phyloP scores from a whole-genome alignment of 2,113 vertebrate species.

The Gambusia holbrooki region DNA sequence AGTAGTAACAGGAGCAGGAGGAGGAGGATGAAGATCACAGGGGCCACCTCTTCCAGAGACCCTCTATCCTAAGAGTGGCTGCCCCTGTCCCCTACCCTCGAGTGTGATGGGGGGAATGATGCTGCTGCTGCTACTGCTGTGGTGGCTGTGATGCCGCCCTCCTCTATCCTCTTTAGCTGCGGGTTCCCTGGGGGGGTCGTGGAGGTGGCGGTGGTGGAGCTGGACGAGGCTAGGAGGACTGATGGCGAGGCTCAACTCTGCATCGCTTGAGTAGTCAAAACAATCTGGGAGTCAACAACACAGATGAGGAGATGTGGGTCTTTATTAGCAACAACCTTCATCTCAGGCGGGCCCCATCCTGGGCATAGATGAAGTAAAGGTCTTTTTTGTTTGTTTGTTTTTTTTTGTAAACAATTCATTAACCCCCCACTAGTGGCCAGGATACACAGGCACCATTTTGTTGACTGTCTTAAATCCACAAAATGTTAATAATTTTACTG shows the following conservation, averaged over 20 bases:
- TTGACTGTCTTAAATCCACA: constrained; percentile 19
- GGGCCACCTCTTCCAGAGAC: constrained; percentile 82
- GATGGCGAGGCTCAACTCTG: constrained; percentile 92
- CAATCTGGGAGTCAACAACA: constrained; percentile 99
- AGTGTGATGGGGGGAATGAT: constrained; percentile 91
- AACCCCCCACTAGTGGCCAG: background rate
- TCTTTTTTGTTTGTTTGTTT: background rate
- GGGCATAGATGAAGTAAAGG: constrained; percentile 34
- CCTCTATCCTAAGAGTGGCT: constrained; percentile 83
- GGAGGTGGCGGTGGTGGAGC: constrained; percentile 48
- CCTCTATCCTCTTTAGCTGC: constrained; percentile 88
- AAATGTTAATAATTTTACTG: constrained; percentile 6
- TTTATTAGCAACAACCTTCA: constrained; percentile 65
- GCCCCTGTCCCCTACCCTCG: constrained; percentile 97
- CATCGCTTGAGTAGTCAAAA: constrained; percentile 98
- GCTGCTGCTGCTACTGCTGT: constrained; percentile 76
- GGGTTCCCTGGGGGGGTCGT: constrained; percentile 85
- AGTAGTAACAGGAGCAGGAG: constrained; percentile 19
- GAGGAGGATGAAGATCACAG: constrained; percentile 61
- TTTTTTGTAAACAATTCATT: background rate
- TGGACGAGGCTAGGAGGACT: constrained; percentile 88
- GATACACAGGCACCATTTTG: constrained; percentile 57
- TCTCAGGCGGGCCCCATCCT: constrained; percentile 28
- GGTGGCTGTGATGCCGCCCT: constrained; percentile 86
- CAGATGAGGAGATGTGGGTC: constrained; percentile 85